Conservation (phyloP, 2,888 invertebrate genomes). For the Lithodes maja region DNA sequence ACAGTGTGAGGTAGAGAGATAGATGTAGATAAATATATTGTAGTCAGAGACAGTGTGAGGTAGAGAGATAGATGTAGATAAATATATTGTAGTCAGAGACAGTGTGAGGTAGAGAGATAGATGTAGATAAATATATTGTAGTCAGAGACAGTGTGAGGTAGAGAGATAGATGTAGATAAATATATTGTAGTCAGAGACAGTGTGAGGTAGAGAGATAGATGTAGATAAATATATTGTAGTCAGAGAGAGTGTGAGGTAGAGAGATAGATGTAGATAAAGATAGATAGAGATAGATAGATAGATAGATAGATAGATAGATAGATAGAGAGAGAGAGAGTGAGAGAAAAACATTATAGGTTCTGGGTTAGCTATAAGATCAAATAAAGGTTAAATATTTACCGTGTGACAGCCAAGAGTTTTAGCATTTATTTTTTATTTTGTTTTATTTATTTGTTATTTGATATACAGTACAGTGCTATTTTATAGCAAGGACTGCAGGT, state of each 20-base stretch:
- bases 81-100: neutral
- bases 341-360: too few relatives aligned
- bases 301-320: too few relatives aligned
- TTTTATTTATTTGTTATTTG: too few relatives aligned
- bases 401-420: too few relatives aligned
- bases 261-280: neutral
- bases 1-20: neutral
- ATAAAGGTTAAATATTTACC: too few relatives aligned
- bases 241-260: neutral
- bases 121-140: neutral
- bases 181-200: neutral
- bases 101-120: neutral
- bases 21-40: neutral
- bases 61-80: neutral
- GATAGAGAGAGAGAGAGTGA: too few relatives aligned
- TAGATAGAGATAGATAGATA: too few relatives aligned
- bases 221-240: neutral
- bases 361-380: too few relatives aligned
- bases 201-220: neutral
- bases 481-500: too few relatives aligned
- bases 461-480: too few relatives aligned
- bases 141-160: neutral
- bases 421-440: too few relatives aligned
- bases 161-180: neutral
- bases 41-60: neutral